Conservation (phyloP, 1,140 invertebrate genomes). For the Temnothorax nylanderi region DNA sequence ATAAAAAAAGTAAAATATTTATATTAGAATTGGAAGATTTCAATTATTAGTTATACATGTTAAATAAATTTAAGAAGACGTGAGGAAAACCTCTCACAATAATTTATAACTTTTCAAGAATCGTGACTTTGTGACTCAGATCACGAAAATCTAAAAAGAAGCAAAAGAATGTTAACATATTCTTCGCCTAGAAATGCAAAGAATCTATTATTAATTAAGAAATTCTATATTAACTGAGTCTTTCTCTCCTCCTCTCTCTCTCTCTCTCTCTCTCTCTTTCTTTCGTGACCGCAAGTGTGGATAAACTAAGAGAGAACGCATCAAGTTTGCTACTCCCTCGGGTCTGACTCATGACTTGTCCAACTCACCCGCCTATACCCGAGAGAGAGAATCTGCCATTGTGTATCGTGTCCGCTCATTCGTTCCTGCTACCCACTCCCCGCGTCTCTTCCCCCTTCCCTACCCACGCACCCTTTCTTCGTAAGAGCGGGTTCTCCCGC, state of each 20-base stretch:
- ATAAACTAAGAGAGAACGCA: conserved; percentile 72
- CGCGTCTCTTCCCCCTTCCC: neutral
- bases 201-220: neutral
- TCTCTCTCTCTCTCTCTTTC: conserved; percentile 4
- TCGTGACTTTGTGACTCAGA: neutral
- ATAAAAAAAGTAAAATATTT: neutral
- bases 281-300: conserved; percentile 50
- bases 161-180: neutral
- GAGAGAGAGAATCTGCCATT: conserved; percentile 66
- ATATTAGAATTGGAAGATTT: neutral
- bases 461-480: conserved; percentile 15
- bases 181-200: neutral
- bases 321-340: conserved; percentile 64
- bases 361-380: conserved; percentile 47
- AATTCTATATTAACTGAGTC: neutral
- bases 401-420: conserved; percentile 64
- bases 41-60: neutral
- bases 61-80: neutral
- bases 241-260: neutral
- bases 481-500: neutral
- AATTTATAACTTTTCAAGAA: neutral
- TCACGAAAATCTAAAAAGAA: neutral
- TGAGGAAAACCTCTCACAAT: neutral
- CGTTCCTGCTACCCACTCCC: conserved; percentile 15
- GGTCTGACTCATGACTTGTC: conserved; percentile 70